phyloP scores from a whole-genome alignment of 2,888 invertebrate genomes.

The Seira musarum region DNA sequence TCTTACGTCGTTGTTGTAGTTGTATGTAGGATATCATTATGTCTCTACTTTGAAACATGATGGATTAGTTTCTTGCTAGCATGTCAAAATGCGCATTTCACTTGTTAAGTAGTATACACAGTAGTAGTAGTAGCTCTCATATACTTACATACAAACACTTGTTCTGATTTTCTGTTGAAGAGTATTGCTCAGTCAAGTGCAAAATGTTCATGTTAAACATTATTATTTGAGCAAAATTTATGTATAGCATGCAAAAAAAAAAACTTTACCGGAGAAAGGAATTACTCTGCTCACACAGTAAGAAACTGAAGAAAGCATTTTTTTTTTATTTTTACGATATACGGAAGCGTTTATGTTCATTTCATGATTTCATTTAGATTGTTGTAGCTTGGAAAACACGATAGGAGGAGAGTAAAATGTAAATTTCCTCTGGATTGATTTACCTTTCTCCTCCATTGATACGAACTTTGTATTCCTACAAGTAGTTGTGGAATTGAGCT shows the following conservation, averaged over 20 bases:
- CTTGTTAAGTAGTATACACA: background rate
- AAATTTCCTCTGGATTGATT: background rate
- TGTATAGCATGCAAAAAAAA: conserved; percentile 11
- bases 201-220: conserved; percentile 7
- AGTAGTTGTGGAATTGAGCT: conserved; percentile 11
- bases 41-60: conserved; percentile 17
- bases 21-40: no score
- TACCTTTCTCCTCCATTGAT: background rate
- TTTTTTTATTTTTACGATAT: no score
- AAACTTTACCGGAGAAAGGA: no score
- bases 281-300: no score
- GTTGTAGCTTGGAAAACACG: no score
- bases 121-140: background rate
- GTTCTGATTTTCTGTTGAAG: background rate
- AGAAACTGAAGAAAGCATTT: no score
- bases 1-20: no score
- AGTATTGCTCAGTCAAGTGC: conserved; percentile 2
- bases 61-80: conserved; percentile 32
- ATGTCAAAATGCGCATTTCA: conserved; percentile 8
- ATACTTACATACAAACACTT: conserved; percentile 4
- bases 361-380: background rate
- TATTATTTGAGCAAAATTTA: background rate
- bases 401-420: background rate
- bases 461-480: conserved; percentile 21
- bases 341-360: background rate